Evolutionary conservation across 2,113 vertebrate genomes (phyloP), one percentile per base, ranked within the genome.

Genomic region (Chaenocephalus aceratus): DNA sequence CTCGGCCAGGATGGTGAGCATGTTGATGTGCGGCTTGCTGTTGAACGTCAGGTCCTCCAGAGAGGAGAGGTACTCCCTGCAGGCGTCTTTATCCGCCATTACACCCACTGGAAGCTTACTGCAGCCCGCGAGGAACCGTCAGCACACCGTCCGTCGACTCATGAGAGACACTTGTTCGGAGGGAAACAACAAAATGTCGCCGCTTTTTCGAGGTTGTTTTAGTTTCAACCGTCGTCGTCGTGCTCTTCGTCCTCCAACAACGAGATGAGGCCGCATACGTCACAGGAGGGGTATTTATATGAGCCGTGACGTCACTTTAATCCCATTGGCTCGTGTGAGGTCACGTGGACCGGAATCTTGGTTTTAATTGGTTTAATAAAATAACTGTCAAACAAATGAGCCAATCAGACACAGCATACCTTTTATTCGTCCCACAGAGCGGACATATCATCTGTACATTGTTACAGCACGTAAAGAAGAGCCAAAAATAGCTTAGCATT

Each of bases 11-110:
- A 99, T 99, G 97, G 98, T 99, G 94, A 99, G 97, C 97, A 99
- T 99, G 94, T 99, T 99, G 98, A 99, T 99, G 95, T 99, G 98
- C 73, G 98, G 98, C 91, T 99, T 99, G 96, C 98, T 99, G 96
- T 99, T 99, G 96, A 98, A 99, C 77, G 97, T 99, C 95, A 99
- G 95, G 94, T 99, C 98, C 88, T 99, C 98, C 78, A 99, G 94
- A 45, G 97, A 99, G 18, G 97, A 98, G 94, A 97, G 96, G 83
- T 99, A 99, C 92, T 99, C 98, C 86, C 96, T 94, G 88, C 98
- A 97, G 86, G 97, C 97, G 87, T 98, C 98, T 85, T 96, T 96
- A 88, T 96, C 94, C 92, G 97, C 96, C 88, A 96, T 94, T 52
- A 14, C 15, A 67, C 80, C 30, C 73, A 41, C 49, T 49, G 48